Evolutionary conservation across 2,113 vertebrate species (phyloP).

Genomic region (Gymnogyps californianus): DNA sequence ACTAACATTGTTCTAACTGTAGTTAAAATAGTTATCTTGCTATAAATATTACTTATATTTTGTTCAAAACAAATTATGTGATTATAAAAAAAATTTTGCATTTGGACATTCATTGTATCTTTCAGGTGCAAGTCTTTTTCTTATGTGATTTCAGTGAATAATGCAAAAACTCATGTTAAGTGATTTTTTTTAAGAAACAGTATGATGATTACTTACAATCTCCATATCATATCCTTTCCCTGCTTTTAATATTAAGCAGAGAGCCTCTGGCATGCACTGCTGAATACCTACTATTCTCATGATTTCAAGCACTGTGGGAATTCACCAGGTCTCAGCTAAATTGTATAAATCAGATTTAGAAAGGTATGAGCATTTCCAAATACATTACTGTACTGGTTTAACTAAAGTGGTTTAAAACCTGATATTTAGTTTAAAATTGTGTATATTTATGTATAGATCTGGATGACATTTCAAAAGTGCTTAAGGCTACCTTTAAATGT

Average conservation of each 20-base stretch:
- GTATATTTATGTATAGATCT: not conserved
- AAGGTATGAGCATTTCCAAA: not conserved
- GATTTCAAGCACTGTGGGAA: not conserved
- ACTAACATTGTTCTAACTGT: not conserved
- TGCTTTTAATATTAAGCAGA: not conserved
- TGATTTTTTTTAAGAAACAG: not conserved
- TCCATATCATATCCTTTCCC: not conserved
- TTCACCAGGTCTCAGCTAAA: not conserved
- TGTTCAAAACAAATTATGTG: not conserved
- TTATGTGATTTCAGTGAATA: not conserved
- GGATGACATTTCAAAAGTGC: not conserved
- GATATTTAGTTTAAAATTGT: not conserved
- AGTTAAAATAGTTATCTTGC: not conserved
- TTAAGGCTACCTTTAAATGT: not conserved
- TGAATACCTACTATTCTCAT: not conserved
- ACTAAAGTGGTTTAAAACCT: not conserved
- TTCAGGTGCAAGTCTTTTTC: not conserved
- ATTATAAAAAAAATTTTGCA: not conserved
- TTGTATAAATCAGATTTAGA: not conserved
- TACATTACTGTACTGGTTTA: not conserved
- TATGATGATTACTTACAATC: not conserved
- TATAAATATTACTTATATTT: not conserved
- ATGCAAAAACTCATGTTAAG: not conserved
- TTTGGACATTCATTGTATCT: not conserved
- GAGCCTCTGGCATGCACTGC: not conserved